Base-by-base conservation (phyloP, 2,113 vertebrate species). In the Platichthys flesus region DNA sequence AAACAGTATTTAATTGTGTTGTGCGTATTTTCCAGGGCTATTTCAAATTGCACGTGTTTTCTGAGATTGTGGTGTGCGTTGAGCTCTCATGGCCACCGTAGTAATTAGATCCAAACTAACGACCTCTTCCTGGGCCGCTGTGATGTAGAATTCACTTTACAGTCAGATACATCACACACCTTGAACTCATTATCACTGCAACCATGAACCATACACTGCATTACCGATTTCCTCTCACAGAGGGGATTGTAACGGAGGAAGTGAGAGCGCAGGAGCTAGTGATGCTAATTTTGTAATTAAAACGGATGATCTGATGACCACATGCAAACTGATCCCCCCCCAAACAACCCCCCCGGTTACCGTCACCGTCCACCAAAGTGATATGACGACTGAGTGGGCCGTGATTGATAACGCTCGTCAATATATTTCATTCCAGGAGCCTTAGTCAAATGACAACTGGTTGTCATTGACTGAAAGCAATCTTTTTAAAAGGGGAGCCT, bases 401-500 rank as follows among this genome's bases (percentile, higher is more conserved):
- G 85, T 95, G 94, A 95, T 94, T 93, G 94, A 95, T 95, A 94
- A 94, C 89, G 16, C 91, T 86, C 88, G 91, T 94, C 93, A 87
- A 94, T 94, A 94, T 94, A 94, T 95, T 95, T 94, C 93, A 94
- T 95, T 93, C 94, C 89, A 90, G 91, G 58, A 85, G 94, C 90
- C 88, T 91, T 91, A 95, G 94, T 93, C 94, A 93, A 96, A 96
- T 95, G 95, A 96, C 95, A 95, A 95, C 93, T 92, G 90, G 92
- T 93, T 95, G 95, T 94, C 94, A 95, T 92, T 96, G 95, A 95
- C 95, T 93, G 94, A 94, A 97, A 96, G 94, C 95, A 96, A 98
- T 97, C 96, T 96, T 94, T 97, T 97, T 97, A 96, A 97, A 96
- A 96, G 94, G 94, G 93, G 93, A 93, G 95, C 93, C 91, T 92